Percentiles rank a stretch among this genome's conserved stretches.
Evolutionary conservation across 2,113 vertebrate genomes (phyloP).

Genomic region (Pygoscelis antarcticus): DNA sequence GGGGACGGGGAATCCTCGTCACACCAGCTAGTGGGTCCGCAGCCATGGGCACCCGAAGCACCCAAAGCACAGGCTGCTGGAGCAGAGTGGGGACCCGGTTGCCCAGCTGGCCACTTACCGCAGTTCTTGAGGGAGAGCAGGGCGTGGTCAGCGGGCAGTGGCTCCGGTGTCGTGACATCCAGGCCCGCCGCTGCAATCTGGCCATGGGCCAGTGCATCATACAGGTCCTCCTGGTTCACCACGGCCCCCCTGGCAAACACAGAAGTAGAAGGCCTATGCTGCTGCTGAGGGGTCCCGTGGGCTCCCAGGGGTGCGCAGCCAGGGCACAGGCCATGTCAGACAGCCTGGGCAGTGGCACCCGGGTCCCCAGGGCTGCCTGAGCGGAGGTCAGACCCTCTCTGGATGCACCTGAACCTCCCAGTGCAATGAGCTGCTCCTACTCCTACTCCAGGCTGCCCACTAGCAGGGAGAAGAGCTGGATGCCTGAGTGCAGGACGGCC

Average conservation of each 20-base stretch:
- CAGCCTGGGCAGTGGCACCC: fast-evolving
- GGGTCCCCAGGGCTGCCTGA: background rate
- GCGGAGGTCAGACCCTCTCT: background rate
- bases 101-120: conserved; percentile 70
- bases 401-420: background rate
- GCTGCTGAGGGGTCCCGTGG: fast-evolving
- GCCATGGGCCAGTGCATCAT: conserved; percentile 80
- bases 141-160: conserved; percentile 86
- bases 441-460: background rate
- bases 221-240: conserved; percentile 93
- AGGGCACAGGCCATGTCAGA: fast-evolving
- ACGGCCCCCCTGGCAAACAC: conserved; percentile 81
- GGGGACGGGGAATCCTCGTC: fast-evolving
- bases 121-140: conserved; percentile 93
- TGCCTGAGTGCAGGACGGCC: fast-evolving
- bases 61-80: fast-evolving
- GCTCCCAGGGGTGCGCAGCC: fast-evolving
- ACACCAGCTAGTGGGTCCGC: fast-evolving
- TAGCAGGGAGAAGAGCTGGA: fast-evolving
- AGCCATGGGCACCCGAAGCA: fast-evolving
- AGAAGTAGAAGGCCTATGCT: fast-evolving
- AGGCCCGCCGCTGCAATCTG: conserved; percentile 90
- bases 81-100: fast-evolving
- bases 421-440: fast-evolving
- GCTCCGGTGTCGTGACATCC: conserved; percentile 93